Conservation (phyloP, 2,113 vertebrate genomes). For the Mustela lutreola region DNA sequence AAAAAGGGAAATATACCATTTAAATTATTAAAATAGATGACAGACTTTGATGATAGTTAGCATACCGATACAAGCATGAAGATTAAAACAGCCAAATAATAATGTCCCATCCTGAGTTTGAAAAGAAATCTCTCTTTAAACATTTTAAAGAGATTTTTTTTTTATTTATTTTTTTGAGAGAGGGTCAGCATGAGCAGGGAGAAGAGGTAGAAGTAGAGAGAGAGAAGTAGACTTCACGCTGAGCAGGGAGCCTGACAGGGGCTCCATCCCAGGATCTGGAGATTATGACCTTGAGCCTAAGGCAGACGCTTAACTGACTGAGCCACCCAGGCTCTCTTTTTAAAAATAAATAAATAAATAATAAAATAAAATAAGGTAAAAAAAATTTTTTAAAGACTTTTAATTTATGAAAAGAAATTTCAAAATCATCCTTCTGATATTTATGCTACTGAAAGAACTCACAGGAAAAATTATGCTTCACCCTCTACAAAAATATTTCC, state of each 20-base stretch:
- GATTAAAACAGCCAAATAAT: conserved; percentile 21
- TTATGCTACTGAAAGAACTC: not conserved
- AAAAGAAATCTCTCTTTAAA: conserved; percentile 6
- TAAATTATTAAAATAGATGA: conserved; percentile 33
- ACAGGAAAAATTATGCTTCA: not conserved
- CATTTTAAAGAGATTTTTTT: not conserved
- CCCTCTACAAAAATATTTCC: not conserved
- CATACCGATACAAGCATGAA: not conserved
- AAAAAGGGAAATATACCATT: not conserved
- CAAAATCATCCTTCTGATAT: conserved; percentile 23
- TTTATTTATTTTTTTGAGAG: not conserved
- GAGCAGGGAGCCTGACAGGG: not conserved
- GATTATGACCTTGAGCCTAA: not conserved
- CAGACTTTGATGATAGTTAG: not conserved
- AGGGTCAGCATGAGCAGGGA: not conserved
- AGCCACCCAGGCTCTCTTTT: not conserved
- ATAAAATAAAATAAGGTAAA: too few relatives aligned
- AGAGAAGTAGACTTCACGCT: not conserved
- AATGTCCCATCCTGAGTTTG: not conserved
- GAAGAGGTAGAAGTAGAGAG: not conserved
- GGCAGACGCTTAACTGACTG: not conserved
- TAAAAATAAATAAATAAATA: too few relatives aligned
- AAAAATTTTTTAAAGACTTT: not conserved
- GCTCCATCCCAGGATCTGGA: not conserved
- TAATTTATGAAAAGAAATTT: conserved; percentile 14